These are phyloP conservation scores for Nycticebus coucang DNA, from an alignment of 2,113 vertebrate species.

Conservation along the genomic window DNA sequence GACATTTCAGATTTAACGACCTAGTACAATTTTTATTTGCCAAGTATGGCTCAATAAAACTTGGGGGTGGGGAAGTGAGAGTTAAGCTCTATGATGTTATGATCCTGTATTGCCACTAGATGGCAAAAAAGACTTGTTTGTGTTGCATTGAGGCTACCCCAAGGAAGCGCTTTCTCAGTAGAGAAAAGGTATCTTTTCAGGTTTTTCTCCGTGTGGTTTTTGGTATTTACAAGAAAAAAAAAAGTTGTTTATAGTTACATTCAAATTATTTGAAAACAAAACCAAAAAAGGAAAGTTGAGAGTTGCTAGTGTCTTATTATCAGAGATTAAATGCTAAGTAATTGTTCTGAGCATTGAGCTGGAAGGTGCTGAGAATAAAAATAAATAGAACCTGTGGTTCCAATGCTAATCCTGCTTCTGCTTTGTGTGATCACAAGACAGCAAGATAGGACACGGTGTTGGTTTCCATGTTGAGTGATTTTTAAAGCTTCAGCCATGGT, in stretches of 20 bases:
- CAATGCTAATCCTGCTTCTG: not conserved
- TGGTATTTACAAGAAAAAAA: not conserved
- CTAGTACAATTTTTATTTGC: not conserved
- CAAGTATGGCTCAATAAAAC: not conserved
- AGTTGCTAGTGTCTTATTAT: not conserved
- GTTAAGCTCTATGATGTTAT: not conserved
- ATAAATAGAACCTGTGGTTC: not conserved
- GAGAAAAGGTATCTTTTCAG: not conserved
- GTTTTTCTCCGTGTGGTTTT: not conserved
- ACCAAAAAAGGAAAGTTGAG: not conserved
- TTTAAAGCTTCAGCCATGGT: not conserved
- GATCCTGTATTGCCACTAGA: not conserved
- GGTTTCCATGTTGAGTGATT: not conserved
- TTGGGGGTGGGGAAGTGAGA: not conserved
- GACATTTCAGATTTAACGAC: too few species aligned
- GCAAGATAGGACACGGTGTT: not conserved
- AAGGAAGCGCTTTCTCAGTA: not conserved
- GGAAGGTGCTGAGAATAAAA: not conserved
- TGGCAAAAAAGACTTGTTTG: constrained; percentile 58
- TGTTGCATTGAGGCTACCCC: not conserved
- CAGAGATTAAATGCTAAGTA: constrained; percentile 15
- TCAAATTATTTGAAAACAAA: not conserved
- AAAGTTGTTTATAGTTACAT: not conserved
- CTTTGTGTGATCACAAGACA: not conserved
- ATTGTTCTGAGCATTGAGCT: not conserved